phyloP scores from a whole-genome alignment of 2,113 vertebrate genomes.

The Thymallus thymallus region DNA sequence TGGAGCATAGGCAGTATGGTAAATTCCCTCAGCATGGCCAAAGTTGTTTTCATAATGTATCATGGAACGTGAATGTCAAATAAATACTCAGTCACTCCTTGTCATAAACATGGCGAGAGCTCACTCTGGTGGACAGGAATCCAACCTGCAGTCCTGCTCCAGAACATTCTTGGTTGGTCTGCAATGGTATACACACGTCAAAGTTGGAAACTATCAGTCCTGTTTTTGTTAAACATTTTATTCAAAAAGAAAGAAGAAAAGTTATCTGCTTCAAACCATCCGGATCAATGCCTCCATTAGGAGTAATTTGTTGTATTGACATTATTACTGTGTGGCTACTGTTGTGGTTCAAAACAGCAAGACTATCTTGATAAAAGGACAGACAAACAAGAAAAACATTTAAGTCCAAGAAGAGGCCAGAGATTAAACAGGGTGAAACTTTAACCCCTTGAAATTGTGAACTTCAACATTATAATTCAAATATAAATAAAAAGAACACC shows the following conservation, averaged over 20 bases:
- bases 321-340: constrained; percentile 3
- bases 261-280: constrained; percentile 69
- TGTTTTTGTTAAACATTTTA: constrained; percentile 66
- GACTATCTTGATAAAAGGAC: not conserved
- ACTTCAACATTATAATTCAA: not conserved
- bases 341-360: not conserved
- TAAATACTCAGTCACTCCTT: not conserved
- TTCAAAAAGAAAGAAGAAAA: constrained; percentile 62
- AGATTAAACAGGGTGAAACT: constrained; percentile 8
- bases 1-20: not conserved
- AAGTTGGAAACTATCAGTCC: not conserved
- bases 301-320: constrained; percentile 19
- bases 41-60: not conserved
- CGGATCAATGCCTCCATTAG: constrained; percentile 55
- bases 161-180: not conserved
- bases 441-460: not conserved
- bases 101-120: not conserved
- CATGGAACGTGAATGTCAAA: not conserved
- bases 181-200: not conserved
- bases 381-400: not conserved
- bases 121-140: not conserved
- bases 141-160: not conserved
- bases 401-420: not conserved
- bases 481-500: constrained; percentile 43
- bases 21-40: not conserved